Conservation (phyloP, 2,797 vertebrate species). For the Cyclura pinguis region DNA sequence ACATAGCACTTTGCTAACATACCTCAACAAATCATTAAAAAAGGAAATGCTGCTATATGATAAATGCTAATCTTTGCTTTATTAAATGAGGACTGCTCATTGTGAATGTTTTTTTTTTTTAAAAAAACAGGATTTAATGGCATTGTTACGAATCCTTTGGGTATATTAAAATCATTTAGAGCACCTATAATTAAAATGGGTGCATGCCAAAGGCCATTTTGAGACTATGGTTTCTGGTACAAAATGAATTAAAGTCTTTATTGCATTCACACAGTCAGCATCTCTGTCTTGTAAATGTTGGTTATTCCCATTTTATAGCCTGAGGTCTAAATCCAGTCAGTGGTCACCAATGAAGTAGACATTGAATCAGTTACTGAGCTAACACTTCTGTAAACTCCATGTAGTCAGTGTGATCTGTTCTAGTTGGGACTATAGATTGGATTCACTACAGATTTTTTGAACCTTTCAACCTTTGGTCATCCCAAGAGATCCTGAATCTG, state of each 20-base stretch:
- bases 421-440: too few species aligned
- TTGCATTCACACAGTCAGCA: background rate
- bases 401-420: too few species aligned
- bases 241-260: background rate
- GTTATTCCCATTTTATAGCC: background rate
- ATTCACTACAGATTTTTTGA: background rate
- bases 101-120: conserved; percentile 28
- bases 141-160: conserved; percentile 37
- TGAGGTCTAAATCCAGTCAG: background rate
- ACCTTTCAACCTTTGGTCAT: background rate
- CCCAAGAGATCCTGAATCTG: background rate
- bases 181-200: conserved; percentile 13
- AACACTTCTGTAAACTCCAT: too few species aligned
- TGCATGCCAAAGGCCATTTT: background rate
- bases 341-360: too few species aligned
- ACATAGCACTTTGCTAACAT: background rate
- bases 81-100: conserved; percentile 17
- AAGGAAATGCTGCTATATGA: background rate
- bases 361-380: too few species aligned
- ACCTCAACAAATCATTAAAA: background rate
- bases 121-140: background rate
- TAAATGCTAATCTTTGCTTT: conserved; percentile 39
- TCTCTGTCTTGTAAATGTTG: background rate
- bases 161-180: background rate
- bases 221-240: background rate